Percentiles rank a stretch among this genome's conserved stretches.
These are phyloP conservation scores for Phymatocera aterrima DNA, from an alignment of 2,888 invertebrate genomes.

Conservation along the genomic window DNA sequence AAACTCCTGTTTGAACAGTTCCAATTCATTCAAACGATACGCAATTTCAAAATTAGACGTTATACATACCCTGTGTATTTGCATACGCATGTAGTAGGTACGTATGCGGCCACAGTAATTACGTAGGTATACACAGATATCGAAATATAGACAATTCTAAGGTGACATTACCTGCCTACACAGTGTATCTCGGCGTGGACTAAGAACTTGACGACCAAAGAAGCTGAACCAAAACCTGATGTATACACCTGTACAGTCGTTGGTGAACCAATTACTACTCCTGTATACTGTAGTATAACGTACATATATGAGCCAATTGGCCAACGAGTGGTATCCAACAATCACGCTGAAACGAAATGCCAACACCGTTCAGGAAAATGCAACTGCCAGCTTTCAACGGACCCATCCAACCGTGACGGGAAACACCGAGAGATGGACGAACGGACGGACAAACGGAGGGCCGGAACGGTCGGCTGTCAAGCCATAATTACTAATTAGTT, in stretches of 20 bases:
- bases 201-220: no score
- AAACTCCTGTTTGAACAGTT: slow-evolving; percentile 16
- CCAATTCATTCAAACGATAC: slow-evolving; percentile 7
- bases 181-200: no score
- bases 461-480: slow-evolving; percentile 63
- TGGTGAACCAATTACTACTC: slow-evolving; percentile 21
- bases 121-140: no score
- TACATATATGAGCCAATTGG: slow-evolving; percentile 8
- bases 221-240: not conserved
- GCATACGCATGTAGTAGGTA: no score
- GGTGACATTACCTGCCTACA: no score
- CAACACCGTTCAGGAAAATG: slow-evolving; percentile 41
- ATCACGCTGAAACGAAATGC: slow-evolving; percentile 38
- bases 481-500: slow-evolving; percentile 72
- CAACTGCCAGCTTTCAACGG: slow-evolving; percentile 42
- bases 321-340: slow-evolving; percentile 18
- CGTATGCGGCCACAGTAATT: no score
- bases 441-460: slow-evolving; percentile 49
- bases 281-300: no score
- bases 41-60: not conserved
- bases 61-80: no score
- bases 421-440: slow-evolving; percentile 35
- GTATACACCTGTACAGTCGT: not conserved
- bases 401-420: slow-evolving; percentile 36
- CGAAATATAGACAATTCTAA: no score